Base-by-base conservation (phyloP, 2,113 vertebrate species). In the Sander vitreus region DNA sequence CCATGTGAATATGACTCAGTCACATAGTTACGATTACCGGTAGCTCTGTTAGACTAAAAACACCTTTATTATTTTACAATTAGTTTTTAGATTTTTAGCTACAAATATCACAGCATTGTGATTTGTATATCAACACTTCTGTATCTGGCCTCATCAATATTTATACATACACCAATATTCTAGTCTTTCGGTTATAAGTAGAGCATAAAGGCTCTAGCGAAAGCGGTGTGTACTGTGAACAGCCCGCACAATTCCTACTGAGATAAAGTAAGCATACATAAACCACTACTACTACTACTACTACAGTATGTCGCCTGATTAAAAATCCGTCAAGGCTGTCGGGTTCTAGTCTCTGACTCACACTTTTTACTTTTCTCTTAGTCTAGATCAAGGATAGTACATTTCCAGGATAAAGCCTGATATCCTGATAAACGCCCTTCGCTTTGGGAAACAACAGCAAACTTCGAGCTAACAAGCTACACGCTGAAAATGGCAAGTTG, bases 101-200 rank as follows among this genome's bases (percentile, higher is more conserved):
- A 15, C 43, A 63, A n/a, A 57, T 45, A 75, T 70, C 55, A 19
- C 21, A 18, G n/a, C 51, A 62, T 45, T 9, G 23, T 9, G 39
- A 25, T 27, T 62, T 47, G 3, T 27, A 30, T 53, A 43, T 36
- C 33, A 66, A 30, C 65, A 14, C 7, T 25, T 53, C 19, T 70
- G 5, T 67, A 36, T 77, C 64, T 33, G 55, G 47, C 23, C 67
- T 87, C 65, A 91, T 91, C 63, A 73, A 84, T 88, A 86, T 86
- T 86, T 75, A 87, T 83, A 15, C 53, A 81, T 83, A 15, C 53
- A 81, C 76, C 71, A 87, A 78, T 84, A 85, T 84, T 89, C 76
- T 7, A 45, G 48, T 54, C 53, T 76, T 59, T 51, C 58, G 18
- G 64, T 78, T 55, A 69, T 58, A 58, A 65, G 63, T 54, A 30